A percentile compares a stretch with the other conserved stretches of the same genome.
phyloP scores from a whole-genome alignment of 30 jellyfish, hydroid and myxozoan genomes.

The Hydractinia symbiolongicarpus region DNA sequence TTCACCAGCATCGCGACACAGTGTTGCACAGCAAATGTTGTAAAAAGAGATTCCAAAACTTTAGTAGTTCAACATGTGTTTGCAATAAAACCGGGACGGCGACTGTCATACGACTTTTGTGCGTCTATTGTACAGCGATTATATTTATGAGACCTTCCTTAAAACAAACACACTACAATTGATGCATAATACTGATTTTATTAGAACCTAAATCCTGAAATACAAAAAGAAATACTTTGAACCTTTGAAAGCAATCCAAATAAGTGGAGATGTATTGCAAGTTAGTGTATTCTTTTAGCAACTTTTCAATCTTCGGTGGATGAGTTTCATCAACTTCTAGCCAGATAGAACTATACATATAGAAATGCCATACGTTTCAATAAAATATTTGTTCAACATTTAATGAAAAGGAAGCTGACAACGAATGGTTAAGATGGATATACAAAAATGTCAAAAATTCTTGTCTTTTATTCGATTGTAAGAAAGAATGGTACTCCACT shows the following conservation, averaged over 20 bases:
- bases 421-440: too few relatives aligned
- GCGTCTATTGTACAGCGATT: too few relatives aligned
- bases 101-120: too few relatives aligned
- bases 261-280: conserved; percentile 27
- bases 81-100: too few relatives aligned
- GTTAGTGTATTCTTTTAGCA: background rate
- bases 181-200: background rate
- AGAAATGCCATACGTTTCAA: background rate
- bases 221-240: background rate
- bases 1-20: too few relatives aligned
- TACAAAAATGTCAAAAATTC: background rate
- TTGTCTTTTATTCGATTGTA: too few relatives aligned
- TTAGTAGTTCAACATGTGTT: too few relatives aligned
- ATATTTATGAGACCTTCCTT: too few relatives aligned
- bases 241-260: conserved; percentile 53
- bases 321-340: conserved; percentile 61
- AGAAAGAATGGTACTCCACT: too few relatives aligned
- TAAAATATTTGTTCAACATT: background rate
- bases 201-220: background rate
- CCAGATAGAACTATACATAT: conserved; percentile 2
- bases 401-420: background rate
- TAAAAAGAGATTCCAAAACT: too few relatives aligned
- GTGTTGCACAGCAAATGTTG: too few relatives aligned
- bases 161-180: too few relatives aligned
- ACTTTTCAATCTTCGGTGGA: conserved; percentile 32